phyloP scores from a whole-genome alignment of 2,113 vertebrate species.

The Eudorcas thomsonii region DNA sequence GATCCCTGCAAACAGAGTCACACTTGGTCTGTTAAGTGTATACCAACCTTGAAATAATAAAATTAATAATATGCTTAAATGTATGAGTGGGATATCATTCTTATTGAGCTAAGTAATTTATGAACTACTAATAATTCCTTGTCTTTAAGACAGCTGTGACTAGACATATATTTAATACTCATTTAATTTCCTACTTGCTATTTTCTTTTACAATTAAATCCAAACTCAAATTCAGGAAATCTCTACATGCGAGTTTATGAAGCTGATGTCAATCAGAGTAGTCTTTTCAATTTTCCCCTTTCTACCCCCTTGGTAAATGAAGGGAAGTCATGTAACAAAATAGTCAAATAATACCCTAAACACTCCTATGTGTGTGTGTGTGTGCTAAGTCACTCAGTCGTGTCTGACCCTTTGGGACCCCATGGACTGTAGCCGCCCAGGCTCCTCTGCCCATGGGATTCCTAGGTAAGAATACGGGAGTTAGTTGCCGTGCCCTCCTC shows the following conservation, averaged over 20 bases:
- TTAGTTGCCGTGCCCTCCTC: not conserved
- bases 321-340: not conserved
- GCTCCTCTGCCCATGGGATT: not conserved
- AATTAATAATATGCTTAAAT: not conserved
- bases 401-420: not conserved
- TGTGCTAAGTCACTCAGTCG: not conserved
- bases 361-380: not conserved
- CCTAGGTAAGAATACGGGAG: not conserved
- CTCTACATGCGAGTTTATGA: not conserved
- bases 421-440: not conserved
- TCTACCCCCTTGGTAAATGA: not conserved
- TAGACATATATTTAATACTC: not conserved
- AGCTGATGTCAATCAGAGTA: not conserved
- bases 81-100: not conserved
- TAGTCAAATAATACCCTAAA: not conserved
- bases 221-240: not conserved
- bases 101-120: not conserved
- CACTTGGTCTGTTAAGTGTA: not conserved
- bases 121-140: not conserved
- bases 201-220: not conserved
- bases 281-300: not conserved
- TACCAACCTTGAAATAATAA: not conserved
- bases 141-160: not conserved
- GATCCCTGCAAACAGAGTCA: not conserved
- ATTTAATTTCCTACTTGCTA: not conserved